These are phyloP conservation scores for Dendrocincla tyrannina DNA, from an alignment of 2,797 vertebrate genomes.

Conservation along the genomic window DNA sequence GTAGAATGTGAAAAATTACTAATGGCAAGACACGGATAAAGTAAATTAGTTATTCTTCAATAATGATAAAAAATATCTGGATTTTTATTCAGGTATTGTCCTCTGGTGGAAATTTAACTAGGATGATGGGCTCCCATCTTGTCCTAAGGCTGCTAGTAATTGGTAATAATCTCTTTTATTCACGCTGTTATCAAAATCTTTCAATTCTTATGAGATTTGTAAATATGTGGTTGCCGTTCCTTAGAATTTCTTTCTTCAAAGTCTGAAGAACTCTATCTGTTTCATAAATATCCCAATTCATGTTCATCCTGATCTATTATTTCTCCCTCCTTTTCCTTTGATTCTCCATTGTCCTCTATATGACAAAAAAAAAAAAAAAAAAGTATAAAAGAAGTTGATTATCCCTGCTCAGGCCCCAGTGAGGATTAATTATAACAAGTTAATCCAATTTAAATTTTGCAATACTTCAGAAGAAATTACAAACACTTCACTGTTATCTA, in stretches of 20 bases:
- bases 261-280: neutral
- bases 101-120: neutral
- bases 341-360: neutral
- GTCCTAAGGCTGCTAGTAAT: neutral
- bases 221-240: neutral
- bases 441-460: neutral
- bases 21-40: neutral
- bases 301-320: neutral
- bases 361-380: too few relatives aligned
- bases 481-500: neutral
- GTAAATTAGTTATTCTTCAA: neutral
- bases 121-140: neutral
- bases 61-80: neutral
- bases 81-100: neutral
- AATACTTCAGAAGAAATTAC: neutral
- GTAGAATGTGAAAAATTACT: neutral
- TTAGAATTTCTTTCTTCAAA: neutral
- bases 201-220: neutral
- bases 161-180: neutral
- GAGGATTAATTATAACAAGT: neutral
- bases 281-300: neutral
- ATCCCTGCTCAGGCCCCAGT: neutral
- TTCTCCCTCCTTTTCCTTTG: neutral
- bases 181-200: neutral
- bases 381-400: neutral